Evolutionary conservation across 2,888 invertebrate genomes (phyloP), one percentile per base, ranked within the genome.

Genomic region (Copidosoma aretas): DNA sequence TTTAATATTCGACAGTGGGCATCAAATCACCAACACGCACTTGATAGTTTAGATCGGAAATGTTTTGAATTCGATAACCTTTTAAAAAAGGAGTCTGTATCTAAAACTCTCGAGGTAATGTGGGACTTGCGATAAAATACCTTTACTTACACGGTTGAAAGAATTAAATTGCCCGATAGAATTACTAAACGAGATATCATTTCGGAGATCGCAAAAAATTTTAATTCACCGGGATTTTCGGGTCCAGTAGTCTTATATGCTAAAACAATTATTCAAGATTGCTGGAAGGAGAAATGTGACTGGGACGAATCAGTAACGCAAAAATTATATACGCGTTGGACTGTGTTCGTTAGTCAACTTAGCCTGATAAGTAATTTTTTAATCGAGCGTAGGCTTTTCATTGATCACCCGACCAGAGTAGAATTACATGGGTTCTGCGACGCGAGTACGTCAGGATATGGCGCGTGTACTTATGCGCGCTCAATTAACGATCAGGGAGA

Each of bases 1-100:
- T 72, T 77, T 22, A 43, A 60, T 24, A 67, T 79, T 19, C 60
- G 74, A 8, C 73, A 77, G 59, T 32, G 32, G 32, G 32, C 32
- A 32, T 32, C 32, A 5, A 32, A 32, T 8, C 3, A 32, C 8
- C 32, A 14, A 1, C 60, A 51, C 15, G 52, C 17, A 1, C 8
- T 64, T 2, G 12, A 56, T 19, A n/a, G 51, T 63, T n/a, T 60
- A 46, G 51, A 21, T 39, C 12, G 52, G 24, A 60, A 60, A 43
- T 12, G 43, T 53, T 39, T 60, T 17, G 19, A 15, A 32, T 32
- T n/a, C 60, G 32, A 64, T 57, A 12, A 19, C 8, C 1, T 25
- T 1, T 10, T 43, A 1, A 21, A 39, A 19, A 24, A 57, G 24
- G 53, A 68, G 5, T 4, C 46, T 1, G n/a, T 46, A 1, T 14